Evolutionary conservation across 2,113 vertebrate species (phyloP), one percentile per base, ranked within the genome.

Genomic region (Chloropsis hardwickii): DNA sequence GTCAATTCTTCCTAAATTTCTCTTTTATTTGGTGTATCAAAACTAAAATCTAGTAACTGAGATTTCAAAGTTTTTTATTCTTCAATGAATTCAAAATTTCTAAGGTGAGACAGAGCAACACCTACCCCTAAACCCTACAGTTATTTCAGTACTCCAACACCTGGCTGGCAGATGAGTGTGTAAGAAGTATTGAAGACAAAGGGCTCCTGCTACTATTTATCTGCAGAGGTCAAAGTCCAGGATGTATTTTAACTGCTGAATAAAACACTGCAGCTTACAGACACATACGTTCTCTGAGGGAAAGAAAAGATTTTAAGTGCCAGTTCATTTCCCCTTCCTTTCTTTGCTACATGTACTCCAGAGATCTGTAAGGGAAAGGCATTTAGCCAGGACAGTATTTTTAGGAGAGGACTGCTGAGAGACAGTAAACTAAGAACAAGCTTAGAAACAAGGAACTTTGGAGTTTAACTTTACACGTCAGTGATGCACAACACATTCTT

Each of bases 201-300:
- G 42, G 57, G 56, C 54, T 93, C 24, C 58, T 51, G 5, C 28
- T 53, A 7, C 64, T 48, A 44, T 42, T 61, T 62, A 76, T 84
- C 40, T 65, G 70, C 65, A 84, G 65, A 48, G 33, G 86, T 86
- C 60, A 37, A 84, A 58, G 48, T 39, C 58, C 31, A 53, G 23
- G 24, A n/a, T 79, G 89, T 91, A 81, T 92, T 95, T 86, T 53
- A 89, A 84, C 64, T 88, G 61, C 65, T 48, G 67, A 77, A 88
- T 58, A 78, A 74, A 94, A 35, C 48, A 42, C 61, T 53, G 91
- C 51, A 84, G 78, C 53, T 88, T 88, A 91, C 64, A 71, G 60
- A 78, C 44, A 51, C 13, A 47, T 31, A 25, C 3, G 48, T 35
- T 48, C 73, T 79, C 84, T 40, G 25, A 78, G 78, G 61, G 12